Base-by-base conservation (phyloP, 2,888 invertebrate genomes). In the Galeruca laticollis region DNA sequence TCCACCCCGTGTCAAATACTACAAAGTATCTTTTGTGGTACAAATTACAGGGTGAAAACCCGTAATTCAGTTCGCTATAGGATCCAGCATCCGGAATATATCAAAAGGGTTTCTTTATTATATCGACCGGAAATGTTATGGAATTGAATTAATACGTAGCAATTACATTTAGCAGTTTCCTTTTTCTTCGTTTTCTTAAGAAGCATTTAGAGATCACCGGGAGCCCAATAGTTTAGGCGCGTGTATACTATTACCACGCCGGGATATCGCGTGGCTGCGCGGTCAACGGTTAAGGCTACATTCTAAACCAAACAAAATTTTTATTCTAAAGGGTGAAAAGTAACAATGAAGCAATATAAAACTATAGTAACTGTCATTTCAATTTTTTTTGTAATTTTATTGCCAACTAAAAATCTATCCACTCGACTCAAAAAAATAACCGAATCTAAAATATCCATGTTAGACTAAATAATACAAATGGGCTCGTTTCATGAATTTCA, bases 91-190 rank as follows among this genome's bases (percentile, higher is more conserved):
- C 84, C 83, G 83, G 82, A 79, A 77, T 77, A 76, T 74, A 75
- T 78, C 74, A 79, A 82, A 83, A 81, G 84, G 83, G 82, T 83
- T 81, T 79, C 73, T 79, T 84, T 83, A 26, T 26, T 26, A 81
- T 82, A 71, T 72, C 72, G 62, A 78, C 84, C 84, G 85, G 85
- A 85, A 85, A 82, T 82, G 83, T 81, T 81, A 79, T 79, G 78
- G 82, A 86, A 86, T 85, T 84, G 85, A 85, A 85, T 86, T 85
- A 85, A 85, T 85, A 85, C 86, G 84, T 84, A 85, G 85, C 86
- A 85, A 86, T 86, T 86, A 86, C 84, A 81, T 66, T 78, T 51
- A 13, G 52, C 59, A 57, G 56, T 67, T 63, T 59, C 78, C 73
- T 81, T 75, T 83, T 84, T 84, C 83, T 82, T 81, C 83, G 79